Base-by-base conservation (phyloP, 2,797 vertebrate species). In the Eulemur albifrons region DNA sequence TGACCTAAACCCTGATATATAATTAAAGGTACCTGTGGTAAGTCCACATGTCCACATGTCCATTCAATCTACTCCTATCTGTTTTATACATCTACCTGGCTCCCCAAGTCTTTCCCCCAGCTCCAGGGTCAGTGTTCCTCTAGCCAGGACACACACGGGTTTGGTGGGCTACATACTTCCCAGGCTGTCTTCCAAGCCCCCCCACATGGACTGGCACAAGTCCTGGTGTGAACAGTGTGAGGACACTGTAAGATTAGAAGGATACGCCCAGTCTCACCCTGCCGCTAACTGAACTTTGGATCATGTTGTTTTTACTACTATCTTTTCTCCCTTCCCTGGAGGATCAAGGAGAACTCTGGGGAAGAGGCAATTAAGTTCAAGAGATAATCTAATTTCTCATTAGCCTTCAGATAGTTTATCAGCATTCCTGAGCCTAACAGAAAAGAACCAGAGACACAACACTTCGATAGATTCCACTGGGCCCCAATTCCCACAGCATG, bases 341-440 rank as follows among this genome's bases (percentile, higher is more conserved):
- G 25, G 30, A 40, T 87, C 80, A 57, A 57, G 57, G 69, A 96
- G 13, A 79, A 93, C 76, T 90, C 13, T n/a, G 45, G 23, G 70
- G 59, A 90, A 87, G 91, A 40, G 48, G 15, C 17, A 54, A 43
- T 72, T 20, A 93, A 76, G n/a, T 43, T 82, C 59, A 81, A 84
- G 63, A 85, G 54, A 65, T 35, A 80, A 72, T 2, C 35, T 12
- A 79, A 59, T 69, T 84, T 50, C 70, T 72, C 57, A 79, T 20
- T 70, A 75, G 25, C 69, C 79, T 63, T 75, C 69, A 52, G 38
- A 67, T 50, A 81, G 59, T 88, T 72, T 30, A 81, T 79, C 67
- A 30, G 79, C 75, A 61, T 87, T 77, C 45, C 70, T 63, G n/a
- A 17, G 45, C 59, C 69, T 72, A 80, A 82, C 32, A 48, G 38